Evolutionary conservation across 2,888 invertebrate genomes (phyloP), one percentile per base, ranked within the genome.

Genomic region (Exephanes ischioxanthus): DNA sequence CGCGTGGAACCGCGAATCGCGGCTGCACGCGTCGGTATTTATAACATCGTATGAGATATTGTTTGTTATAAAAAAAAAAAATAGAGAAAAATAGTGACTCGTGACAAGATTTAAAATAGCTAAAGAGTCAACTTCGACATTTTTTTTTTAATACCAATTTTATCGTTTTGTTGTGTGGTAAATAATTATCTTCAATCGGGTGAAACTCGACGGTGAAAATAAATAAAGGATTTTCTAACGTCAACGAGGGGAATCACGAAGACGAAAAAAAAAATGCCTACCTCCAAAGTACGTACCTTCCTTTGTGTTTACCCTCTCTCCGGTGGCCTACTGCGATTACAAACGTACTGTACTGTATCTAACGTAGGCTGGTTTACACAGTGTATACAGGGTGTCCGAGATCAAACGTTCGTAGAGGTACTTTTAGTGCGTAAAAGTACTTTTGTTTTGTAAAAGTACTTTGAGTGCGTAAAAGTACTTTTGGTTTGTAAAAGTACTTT

Each of bases 1-100:
- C 75, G 85, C 66, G 76, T 67, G 82, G 82, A 82, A 79, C 82
- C 76, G 71, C 79, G 16, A 66, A 71, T 48, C 68, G 85, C 79
- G 79, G 79, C 55, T 45, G 11, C 45, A 53, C 73, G 81, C 73
- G 53, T 19, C 22, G 2, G 53, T 67, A 67, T 53, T 73, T 71
- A 61, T 48, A 75, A 61, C 26, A 68, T 73, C n/a, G 4, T 33
- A 58, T 19, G 4, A 26, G 51, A 45, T 73, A 48, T 45, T 14
- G 45, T 5, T 14, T 14, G 45, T 11, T 14, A n/a, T 22, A 19
- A 61, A n/a, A 75, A 14, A 14, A 73, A 22, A 16, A 41, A 75
- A 19, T 0, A 48, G 0, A 45, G 1, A 75, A 48, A 14, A 30
- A 6, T 45, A 3, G 26, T 30, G n/a, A 3, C 45, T 2, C 16